These are phyloP conservation scores for Toxostoma redivivum DNA, from an alignment of 2,113 vertebrate species.

Conservation along the genomic window DNA sequence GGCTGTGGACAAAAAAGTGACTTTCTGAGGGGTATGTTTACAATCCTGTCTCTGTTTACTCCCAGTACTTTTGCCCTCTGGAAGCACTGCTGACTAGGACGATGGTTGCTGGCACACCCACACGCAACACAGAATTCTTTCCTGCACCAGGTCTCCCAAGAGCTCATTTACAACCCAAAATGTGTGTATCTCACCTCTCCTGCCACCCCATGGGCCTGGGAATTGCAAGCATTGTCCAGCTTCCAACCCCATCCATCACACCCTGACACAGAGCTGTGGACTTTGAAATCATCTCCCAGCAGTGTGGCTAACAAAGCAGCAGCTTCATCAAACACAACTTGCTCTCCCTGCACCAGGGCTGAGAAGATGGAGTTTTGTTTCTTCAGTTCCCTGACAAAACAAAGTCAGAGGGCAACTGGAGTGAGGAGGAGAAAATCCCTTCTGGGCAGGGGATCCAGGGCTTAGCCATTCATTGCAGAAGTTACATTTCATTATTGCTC, in stretches of 20 bases:
- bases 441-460: neutral
- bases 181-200: rapidly evolving
- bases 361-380: neutral
- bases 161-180: neutral
- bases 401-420: neutral
- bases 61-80: neutral
- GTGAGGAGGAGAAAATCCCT: neutral
- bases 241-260: neutral
- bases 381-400: neutral
- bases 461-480: neutral
- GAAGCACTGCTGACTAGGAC: neutral
- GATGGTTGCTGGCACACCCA: neutral
- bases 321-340: neutral
- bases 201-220: neutral
- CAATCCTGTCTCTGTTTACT: neutral
- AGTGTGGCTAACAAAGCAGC: neutral
- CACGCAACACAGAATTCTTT: neutral
- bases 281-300: neutral
- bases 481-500: neutral
- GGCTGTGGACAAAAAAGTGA: neutral
- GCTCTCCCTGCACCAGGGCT: neutral
- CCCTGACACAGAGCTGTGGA: neutral
- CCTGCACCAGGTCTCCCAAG: neutral
- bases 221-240: neutral
- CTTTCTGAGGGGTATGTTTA: neutral